Percentiles rank a stretch among this genome's conserved stretches.
Conservation (phyloP, 2,113 vertebrate species). For the Ondatra zibethicus region DNA sequence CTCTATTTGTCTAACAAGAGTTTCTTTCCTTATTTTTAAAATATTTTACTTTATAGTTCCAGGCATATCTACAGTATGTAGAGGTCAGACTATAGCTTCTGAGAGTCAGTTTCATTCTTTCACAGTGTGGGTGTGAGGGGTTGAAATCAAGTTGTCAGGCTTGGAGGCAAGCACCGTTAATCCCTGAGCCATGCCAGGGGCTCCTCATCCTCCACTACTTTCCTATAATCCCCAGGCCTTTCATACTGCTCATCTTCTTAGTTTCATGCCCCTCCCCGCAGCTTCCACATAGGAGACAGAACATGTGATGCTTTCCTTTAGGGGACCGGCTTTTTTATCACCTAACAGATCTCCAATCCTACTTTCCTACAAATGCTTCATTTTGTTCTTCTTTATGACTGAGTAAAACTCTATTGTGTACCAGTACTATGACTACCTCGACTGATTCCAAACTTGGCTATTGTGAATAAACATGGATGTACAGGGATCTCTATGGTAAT, state of each 20-base stretch:
- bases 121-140: not conserved
- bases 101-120: not conserved
- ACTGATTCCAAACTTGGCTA: not conserved
- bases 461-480: not conserved
- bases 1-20: not conserved
- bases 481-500: not conserved
- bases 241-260: not conserved
- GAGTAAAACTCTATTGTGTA: not conserved
- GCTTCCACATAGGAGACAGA: not conserved
- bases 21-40: not conserved
- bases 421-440: not conserved
- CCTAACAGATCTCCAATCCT: not conserved
- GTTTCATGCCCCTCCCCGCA: not conserved
- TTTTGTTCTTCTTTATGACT: not conserved
- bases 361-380: not conserved
- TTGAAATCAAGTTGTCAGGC: not conserved
- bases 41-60: not conserved
- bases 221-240: not conserved
- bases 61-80: not conserved
- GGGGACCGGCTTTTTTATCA: not conserved
- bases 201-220: not conserved
- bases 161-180: not conserved
- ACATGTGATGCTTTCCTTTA: not conserved
- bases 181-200: no score
- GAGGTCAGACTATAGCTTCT: not conserved